Evolutionary conservation across 2,888 invertebrate species (phyloP).

Genomic region (Protula sp.): DNA sequence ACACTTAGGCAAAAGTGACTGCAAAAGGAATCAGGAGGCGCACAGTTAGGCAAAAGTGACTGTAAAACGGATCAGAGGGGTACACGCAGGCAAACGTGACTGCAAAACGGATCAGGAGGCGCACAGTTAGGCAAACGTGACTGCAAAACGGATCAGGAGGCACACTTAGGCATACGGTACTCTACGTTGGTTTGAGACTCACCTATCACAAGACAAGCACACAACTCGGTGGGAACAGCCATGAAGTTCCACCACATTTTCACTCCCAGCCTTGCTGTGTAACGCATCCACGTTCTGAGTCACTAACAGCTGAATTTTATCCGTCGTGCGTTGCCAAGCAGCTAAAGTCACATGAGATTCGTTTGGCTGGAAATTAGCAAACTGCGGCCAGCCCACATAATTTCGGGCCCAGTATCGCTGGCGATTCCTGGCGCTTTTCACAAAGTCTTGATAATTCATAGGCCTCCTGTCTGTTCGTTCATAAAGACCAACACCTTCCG

Average conservation of each 20-base stretch:
- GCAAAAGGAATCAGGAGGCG: too few relatives aligned
- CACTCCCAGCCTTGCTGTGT: slow-evolving; percentile 83
- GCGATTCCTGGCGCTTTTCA: slow-evolving; percentile 57
- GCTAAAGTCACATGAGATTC: slow-evolving; percentile 68
- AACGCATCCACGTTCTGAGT: slow-evolving; percentile 96
- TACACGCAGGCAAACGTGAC: too few relatives aligned
- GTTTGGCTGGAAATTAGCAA: slow-evolving; percentile 73
- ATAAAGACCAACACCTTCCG: slow-evolving; percentile 60
- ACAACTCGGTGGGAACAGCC: slow-evolving; percentile 62
- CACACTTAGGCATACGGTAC: too few relatives aligned
- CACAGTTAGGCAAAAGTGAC: too few relatives aligned
- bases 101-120: too few relatives aligned
- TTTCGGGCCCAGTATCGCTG: slow-evolving; percentile 94
- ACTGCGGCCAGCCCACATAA: slow-evolving; percentile 81
- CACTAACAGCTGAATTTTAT: slow-evolving; percentile 64
- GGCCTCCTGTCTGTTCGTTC: slow-evolving; percentile 79
- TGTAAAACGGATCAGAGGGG: too few relatives aligned
- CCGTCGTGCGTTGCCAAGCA: slow-evolving; percentile 66
- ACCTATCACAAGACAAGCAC: slow-evolving; percentile 60
- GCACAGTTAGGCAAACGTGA: too few relatives aligned
- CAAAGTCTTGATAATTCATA: slow-evolving; percentile 79
- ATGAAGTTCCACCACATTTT: slow-evolving; percentile 78
- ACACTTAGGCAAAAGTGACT: too few relatives aligned
- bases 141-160: too few relatives aligned
- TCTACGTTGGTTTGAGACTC: background rate